phyloP scores from a whole-genome alignment of 2,797 vertebrate genomes.

The Parauchenoglanis punctatus region DNA sequence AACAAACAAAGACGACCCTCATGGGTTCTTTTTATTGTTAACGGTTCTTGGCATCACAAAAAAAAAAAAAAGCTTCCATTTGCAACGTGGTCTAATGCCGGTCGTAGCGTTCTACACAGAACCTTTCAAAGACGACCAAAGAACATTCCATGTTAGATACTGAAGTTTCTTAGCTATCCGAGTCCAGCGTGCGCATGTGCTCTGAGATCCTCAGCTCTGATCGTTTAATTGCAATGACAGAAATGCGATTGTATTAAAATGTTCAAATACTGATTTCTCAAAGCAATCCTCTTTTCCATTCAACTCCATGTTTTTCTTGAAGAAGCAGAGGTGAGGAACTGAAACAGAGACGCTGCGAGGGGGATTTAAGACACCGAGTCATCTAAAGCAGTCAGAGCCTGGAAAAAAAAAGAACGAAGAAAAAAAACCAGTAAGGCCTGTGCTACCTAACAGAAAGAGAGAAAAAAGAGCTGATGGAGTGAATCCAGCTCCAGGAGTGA shows the following conservation, averaged over 20 bases:
- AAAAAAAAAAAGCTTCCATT: background rate
- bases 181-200: background rate
- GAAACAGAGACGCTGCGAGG: conserved; percentile 55
- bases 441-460: conserved; percentile 38
- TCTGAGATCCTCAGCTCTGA: background rate
- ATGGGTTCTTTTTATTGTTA: background rate
- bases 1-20: background rate
- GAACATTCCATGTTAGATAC: too few relatives aligned
- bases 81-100: background rate
- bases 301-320: conserved; percentile 69
- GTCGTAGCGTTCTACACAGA: too few relatives aligned
- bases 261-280: background rate
- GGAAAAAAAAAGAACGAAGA: background rate
- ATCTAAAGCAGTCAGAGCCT: conserved; percentile 33
- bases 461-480: conserved; percentile 60
- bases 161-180: too few relatives aligned
- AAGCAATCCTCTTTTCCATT: conserved; percentile 71
- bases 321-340: conserved; percentile 74
- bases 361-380: conserved; percentile 50
- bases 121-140: too few relatives aligned
- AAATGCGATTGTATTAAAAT: background rate
- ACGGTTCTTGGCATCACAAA: background rate
- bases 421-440: conserved; percentile 16
- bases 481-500: conserved; percentile 70
- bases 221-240: background rate